Evolutionary conservation across 2,113 vertebrate genomes (phyloP).

Genomic region (Oostethus manadensis): DNA sequence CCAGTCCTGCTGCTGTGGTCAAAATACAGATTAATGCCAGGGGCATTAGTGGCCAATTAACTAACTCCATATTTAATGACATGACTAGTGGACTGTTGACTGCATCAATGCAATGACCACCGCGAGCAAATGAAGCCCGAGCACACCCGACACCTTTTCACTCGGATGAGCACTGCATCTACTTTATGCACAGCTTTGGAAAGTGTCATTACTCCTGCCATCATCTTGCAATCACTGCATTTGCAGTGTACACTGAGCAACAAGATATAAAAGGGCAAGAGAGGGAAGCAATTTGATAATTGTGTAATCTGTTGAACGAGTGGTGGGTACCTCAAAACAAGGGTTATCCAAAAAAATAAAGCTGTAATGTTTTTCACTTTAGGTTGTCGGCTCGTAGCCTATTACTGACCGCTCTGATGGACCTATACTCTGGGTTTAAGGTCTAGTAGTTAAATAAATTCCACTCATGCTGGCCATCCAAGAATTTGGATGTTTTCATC

Average conservation of each 20-base stretch:
- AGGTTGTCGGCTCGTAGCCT: background rate
- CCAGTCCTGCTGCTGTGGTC: too few species aligned
- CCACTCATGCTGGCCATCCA: too few species aligned
- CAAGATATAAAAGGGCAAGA: background rate
- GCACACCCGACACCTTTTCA: conserved; percentile 4
- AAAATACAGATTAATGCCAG: too few species aligned
- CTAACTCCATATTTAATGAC: background rate
- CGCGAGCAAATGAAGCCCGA: conserved; percentile 5
- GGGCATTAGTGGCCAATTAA: too few species aligned
- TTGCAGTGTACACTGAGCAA: conserved; percentile 2
- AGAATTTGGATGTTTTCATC: too few species aligned
- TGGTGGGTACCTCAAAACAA: background rate
- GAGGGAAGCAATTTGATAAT: conserved; percentile 13
- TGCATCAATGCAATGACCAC: background rate
- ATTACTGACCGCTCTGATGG: background rate
- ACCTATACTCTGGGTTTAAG: background rate
- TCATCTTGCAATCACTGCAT: background rate
- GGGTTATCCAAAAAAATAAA: background rate
- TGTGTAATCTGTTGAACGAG: background rate
- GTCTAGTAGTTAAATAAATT: background rate
- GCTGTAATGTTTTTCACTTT: background rate
- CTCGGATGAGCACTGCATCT: conserved; percentile 19
- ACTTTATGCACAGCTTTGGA: conserved; percentile 30
- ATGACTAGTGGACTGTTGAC: background rate
- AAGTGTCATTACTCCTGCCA: conserved; percentile 15